phyloP scores from a whole-genome alignment of 2,113 vertebrate genomes.

The Chlamydotis undulata region DNA sequence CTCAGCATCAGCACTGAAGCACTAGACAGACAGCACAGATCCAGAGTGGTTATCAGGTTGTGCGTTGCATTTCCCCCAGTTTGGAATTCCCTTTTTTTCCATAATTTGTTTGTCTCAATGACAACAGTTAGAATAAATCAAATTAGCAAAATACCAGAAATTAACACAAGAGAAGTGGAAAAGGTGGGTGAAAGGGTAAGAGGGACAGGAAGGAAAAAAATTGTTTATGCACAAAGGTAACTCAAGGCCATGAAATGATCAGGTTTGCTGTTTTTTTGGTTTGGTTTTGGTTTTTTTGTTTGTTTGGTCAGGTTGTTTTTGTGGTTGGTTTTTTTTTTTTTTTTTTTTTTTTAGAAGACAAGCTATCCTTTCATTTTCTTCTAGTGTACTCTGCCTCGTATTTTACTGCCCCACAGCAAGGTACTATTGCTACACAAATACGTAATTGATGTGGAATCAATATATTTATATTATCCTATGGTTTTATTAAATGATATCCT shows the following conservation, averaged over 20 bases:
- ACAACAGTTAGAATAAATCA: neutral
- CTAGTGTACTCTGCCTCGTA: neutral
- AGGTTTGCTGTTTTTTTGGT: neutral
- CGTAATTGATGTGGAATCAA: neutral
- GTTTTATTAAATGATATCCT: neutral
- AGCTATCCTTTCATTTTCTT: conserved; percentile 30
- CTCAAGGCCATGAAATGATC: neutral
- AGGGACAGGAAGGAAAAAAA: neutral
- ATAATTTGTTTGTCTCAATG: neutral
- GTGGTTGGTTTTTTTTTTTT: neutral
- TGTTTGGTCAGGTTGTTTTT: neutral
- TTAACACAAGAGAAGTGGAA: neutral
- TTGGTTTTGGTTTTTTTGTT: neutral
- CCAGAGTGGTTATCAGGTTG: neutral
- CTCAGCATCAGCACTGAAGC: neutral
- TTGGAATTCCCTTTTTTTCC: neutral
- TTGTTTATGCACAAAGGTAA: conserved; percentile 36
- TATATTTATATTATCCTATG: neutral
- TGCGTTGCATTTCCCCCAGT: neutral
- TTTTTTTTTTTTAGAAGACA: neutral
- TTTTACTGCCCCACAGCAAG: neutral
- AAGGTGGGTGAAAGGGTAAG: neutral
- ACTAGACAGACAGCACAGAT: neutral
- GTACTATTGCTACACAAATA: neutral
- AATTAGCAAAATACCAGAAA: neutral